Base-by-base conservation (phyloP, 2,113 vertebrate genomes). In the Ramphastos sulfuratus region DNA sequence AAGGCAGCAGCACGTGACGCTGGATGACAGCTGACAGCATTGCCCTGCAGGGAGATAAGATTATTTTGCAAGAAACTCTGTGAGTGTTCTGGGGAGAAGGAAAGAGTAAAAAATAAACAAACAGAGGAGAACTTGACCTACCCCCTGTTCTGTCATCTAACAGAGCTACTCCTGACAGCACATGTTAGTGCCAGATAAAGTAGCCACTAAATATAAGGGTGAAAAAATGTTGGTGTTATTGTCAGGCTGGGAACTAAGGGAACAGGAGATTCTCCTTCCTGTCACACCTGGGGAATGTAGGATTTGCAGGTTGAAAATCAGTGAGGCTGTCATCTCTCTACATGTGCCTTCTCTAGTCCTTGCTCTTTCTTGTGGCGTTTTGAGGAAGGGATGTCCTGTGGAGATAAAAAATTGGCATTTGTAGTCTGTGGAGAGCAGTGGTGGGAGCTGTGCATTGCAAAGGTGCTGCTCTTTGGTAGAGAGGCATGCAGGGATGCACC, bases 1-100 rank as follows among this genome's bases (percentile, higher is more conserved):
- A 89, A 93, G 81, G 84, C 78, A 93, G 87, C 55, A 93, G 85
- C 92, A 87, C 86, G 74, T 91, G 87, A 74, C 90, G 74, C 87
- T 89, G 44, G 74, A 30, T 79, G 90, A 80, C 86, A 94, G 87
- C 73, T 91, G 87, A 83, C 71, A 56, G 83, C 89, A 50, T 66
- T 92, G 83, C 83, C 82, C 89, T 55, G 72, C 76, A 88, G 76
- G 35, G 50, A 83, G 67, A 87, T 23, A 69, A 85, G 82, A 91
- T 84, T 91, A 60, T 94, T 93, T 85, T 59, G 79, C 39, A 82
- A 91, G 83, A 80, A 90, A 87, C 74, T 21, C 10, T 87, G 31
- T 56, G 60, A 90, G 71, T 81, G 70, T 80, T 94, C 54, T 59
- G 61, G 46, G 64, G 55, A 92, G 66, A 70, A 87, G 15, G 33